These are phyloP conservation scores for Rhizomys pruinosus DNA, from an alignment of 2,113 vertebrate species.

Conservation along the genomic window DNA sequence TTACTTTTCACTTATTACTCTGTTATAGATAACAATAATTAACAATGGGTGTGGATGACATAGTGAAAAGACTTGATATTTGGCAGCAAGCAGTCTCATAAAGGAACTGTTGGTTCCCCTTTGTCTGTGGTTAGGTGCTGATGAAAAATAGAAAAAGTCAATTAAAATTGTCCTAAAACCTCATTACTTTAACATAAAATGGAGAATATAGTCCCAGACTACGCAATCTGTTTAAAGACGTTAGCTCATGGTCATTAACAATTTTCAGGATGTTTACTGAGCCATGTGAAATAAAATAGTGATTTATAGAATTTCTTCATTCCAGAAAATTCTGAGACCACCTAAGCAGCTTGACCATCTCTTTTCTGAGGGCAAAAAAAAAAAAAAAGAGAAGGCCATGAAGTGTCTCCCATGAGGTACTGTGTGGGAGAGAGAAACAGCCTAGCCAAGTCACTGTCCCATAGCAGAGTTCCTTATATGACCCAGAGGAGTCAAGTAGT, in stretches of 20 bases:
- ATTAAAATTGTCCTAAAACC: slow-evolving; percentile 58
- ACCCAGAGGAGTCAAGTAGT: slow-evolving; percentile 61
- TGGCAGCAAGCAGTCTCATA: slow-evolving; percentile 51
- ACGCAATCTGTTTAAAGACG: slow-evolving; percentile 27
- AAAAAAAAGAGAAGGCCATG: slow-evolving; percentile 12
- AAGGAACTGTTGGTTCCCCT: slow-evolving; percentile 53
- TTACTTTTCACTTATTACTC: slow-evolving; percentile 24
- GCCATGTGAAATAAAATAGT: not conserved
- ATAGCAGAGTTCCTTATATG: slow-evolving; percentile 47
- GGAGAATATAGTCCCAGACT: slow-evolving; percentile 17
- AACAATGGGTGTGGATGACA: slow-evolving; percentile 34
- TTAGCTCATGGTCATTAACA: slow-evolving; percentile 16
- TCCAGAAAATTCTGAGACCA: slow-evolving; percentile 63
- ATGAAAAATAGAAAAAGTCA: slow-evolving; percentile 48
- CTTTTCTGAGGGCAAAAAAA: slow-evolving; percentile 10
- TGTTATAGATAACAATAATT: slow-evolving; percentile 25
- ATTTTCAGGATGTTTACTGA: slow-evolving; percentile 36
- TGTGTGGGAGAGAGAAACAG: slow-evolving; percentile 67
- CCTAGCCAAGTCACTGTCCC: slow-evolving; percentile 64
- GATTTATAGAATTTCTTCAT: slow-evolving; percentile 46
- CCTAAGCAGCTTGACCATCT: slow-evolving; percentile 49
- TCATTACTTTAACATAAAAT: slow-evolving; percentile 2
- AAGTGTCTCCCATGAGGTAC: slow-evolving; percentile 51
- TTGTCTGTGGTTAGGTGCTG: slow-evolving; percentile 35
- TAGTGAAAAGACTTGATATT: slow-evolving; percentile 30